These are phyloP conservation scores for Typhlomys cinereus DNA, from an alignment of 2,113 vertebrate genomes.

Conservation along the genomic window DNA sequence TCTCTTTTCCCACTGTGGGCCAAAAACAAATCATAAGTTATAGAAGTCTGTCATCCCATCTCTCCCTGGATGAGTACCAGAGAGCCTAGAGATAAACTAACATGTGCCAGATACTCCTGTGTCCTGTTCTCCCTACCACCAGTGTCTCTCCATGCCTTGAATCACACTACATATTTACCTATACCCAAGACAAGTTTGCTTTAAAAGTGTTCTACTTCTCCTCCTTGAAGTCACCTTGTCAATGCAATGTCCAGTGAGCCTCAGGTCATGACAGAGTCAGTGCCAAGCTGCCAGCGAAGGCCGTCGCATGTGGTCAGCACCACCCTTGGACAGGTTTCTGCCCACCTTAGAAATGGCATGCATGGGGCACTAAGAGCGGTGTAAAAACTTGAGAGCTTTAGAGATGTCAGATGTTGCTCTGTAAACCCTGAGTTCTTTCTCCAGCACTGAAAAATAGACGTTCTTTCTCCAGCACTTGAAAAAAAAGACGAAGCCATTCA, in stretches of 20 bases:
- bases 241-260: background rate
- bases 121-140: no score
- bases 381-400: background rate
- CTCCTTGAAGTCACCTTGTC: background rate
- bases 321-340: accelerated
- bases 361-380: background rate
- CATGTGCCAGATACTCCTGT: background rate
- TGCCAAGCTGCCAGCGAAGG: background rate
- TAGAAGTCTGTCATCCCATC: background rate
- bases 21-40: background rate
- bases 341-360: background rate
- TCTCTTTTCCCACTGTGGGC: background rate
- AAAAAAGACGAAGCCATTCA: background rate
- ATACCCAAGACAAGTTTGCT: background rate
- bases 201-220: background rate
- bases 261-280: background rate
- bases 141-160: no score
- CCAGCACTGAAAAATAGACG: background rate
- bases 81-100: background rate
- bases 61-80: background rate
- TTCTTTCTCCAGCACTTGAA: background rate
- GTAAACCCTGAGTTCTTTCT: background rate
- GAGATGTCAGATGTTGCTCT: background rate
- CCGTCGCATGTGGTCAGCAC: background rate
- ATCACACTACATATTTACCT: background rate